Base-by-base conservation (phyloP, 2,113 vertebrate genomes). In the Syrmaticus mikado region DNA sequence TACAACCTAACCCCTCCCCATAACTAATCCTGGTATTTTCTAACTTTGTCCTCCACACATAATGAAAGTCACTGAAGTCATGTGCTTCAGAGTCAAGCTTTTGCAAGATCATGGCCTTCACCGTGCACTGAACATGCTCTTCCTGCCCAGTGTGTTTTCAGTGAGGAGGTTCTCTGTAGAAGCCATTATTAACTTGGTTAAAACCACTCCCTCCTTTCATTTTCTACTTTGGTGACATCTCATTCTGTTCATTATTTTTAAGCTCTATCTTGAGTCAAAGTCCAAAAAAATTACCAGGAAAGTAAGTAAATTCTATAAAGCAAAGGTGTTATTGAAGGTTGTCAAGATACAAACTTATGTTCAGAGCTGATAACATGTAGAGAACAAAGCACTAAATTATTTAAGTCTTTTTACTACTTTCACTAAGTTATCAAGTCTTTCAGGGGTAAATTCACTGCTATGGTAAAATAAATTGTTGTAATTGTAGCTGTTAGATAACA, bases 11-110 rank as follows among this genome's bases (percentile, higher is more conserved):
- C 74, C 55, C 66, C 82, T 87, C 71, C 91, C 91, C 89, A 84
- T 82, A 61, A 48, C 38, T 81, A 87, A 89, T 90, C 58, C 84
- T 88, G 85, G 76, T 82, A 4, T 90, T 91, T 96, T 94, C 78
- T 80, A 89, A 79, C 71, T 21, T 77, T 83, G 92, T 88, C 76
- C 61, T 58, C 50, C 11, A 53, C 70, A 78, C 38, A 76, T 88
- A 90, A 93, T 81, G 71, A 93, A 93, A 90, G 70, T 8, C 24
- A 10, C 36, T 0, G 0, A 93, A 82, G 81, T 93, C 94, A 94
- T 81, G 77, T n/a, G 84, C 50, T 74, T 91, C 83, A n/a, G 67
- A 96, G 82, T 81, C 82, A 94, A 82, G 85, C 55, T 46, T 82
- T 77, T 92, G 82, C 89, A 94, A 67, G 89, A 87, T 76, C 64